Evolutionary conservation across 35 echinoderm and acorn worm genomes (phyloP).

Genomic region (Acanthaster planci): DNA sequence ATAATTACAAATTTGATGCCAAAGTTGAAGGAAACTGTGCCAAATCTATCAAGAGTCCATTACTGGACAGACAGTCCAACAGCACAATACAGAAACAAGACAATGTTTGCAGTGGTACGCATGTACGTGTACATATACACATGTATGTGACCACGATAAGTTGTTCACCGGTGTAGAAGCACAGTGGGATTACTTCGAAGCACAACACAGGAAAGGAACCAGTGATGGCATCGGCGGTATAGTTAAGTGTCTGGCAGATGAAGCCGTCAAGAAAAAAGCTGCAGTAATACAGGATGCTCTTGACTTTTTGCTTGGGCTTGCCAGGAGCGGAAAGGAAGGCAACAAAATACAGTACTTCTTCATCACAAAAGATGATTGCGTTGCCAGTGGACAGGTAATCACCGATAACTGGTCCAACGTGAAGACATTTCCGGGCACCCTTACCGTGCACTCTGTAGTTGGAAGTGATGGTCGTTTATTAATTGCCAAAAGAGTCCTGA

Average conservation of each 20-base stretch:
- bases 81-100: slow-evolving; percentile 56
- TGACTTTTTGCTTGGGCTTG: slow-evolving; percentile 53
- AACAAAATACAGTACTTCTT: slow-evolving; percentile 25
- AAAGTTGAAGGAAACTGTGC: neutral
- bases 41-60: slow-evolving; percentile 17
- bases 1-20: slow-evolving; percentile 34
- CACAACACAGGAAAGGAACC: slow-evolving; percentile 55
- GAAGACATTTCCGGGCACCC: too few relatives aligned
- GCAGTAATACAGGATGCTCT: slow-evolving; percentile 40
- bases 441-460: too few relatives aligned
- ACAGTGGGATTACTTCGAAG: slow-evolving; percentile 58
- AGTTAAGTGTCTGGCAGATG: slow-evolving; percentile 32
- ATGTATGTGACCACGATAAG: slow-evolving; percentile 26
- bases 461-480: too few relatives aligned
- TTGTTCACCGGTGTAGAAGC: slow-evolving; percentile 24
- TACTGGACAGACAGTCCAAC: slow-evolving; percentile 74
- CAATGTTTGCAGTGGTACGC: slow-evolving; percentile 39
- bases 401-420: too few relatives aligned
- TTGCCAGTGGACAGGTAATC: too few relatives aligned
- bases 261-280: slow-evolving; percentile 29
- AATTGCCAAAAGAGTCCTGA: too few relatives aligned
- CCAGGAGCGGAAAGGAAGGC: neutral
- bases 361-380: neutral
- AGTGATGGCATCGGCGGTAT: slow-evolving; percentile 57
- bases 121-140: too few relatives aligned